These are phyloP conservation scores for Melieria crassipennis DNA, from an alignment of 2,888 invertebrate species.

Conservation along the genomic window DNA sequence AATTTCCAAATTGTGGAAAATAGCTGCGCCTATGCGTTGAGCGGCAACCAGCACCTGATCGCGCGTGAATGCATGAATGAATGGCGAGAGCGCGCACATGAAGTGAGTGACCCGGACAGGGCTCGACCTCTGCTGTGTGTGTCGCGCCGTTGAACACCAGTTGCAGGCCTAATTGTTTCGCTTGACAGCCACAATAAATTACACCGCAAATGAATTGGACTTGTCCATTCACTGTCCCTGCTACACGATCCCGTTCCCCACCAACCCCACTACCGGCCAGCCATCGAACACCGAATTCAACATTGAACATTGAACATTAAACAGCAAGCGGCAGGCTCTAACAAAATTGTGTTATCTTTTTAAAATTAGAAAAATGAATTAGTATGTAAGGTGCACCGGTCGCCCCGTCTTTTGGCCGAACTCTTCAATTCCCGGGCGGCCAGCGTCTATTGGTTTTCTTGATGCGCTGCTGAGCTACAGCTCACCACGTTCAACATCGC, in stretches of 20 bases:
- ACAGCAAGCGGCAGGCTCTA: no score
- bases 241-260: no score
- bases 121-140: no score
- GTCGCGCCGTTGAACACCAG: slow-evolving; percentile 53
- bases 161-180: slow-evolving; percentile 59
- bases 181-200: slow-evolving; percentile 60
- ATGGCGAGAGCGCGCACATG: no score
- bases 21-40: no score
- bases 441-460: background rate
- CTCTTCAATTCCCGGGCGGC: background rate
- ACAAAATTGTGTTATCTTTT: slow-evolving; percentile 44
- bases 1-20: no score
- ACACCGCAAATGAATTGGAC: slow-evolving; percentile 53
- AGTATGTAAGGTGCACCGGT: slow-evolving; percentile 26
- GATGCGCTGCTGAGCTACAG: background rate
- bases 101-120: no score
- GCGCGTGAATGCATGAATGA: no score
- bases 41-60: no score
- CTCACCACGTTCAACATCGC: background rate
- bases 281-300: no score
- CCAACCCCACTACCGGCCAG: no score
- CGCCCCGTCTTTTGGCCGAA: background rate
- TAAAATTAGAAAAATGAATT: slow-evolving; percentile 39
- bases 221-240: slow-evolving; percentile 7
- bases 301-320: no score